Base-by-base conservation (phyloP, 2,113 vertebrate genomes). In the Salminus brasiliensis region DNA sequence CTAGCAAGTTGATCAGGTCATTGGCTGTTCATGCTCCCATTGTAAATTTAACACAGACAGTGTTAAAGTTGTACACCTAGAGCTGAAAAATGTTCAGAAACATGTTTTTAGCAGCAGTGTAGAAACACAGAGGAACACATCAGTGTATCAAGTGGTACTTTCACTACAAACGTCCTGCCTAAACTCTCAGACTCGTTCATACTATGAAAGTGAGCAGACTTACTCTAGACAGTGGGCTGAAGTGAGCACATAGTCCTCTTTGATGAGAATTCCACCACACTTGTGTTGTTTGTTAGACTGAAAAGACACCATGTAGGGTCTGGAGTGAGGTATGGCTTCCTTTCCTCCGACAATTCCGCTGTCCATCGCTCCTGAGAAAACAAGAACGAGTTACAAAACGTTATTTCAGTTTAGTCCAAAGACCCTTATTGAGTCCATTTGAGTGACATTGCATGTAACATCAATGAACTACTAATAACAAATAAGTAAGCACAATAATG, bases 251-350 rank as follows among this genome's bases (percentile, higher is more conserved):
- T 86, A 92, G 67, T 91, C 80, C 5, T 88, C 21, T 10, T 75
- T 80, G 55, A 93, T 85, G 1, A 93, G 90, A 11, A 90, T 78
- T 12, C 92, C 91, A 1, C 92, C 91, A 80, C 92, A 93, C 13
- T 0, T 0, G 76, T 91, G 89, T 0, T 2, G 0, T 21, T 0
- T 7, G 0, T 4, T 0, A 15, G 13, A 0, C 59, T 92, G 91
- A 10, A 93, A 76, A 1, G 92, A 96, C 0, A 85, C 95, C 81
- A 97, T 90, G 90, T 94, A 96, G 65, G 94, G 95, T 79, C 88
- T 83, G 41, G 95, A 95, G 39, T 96, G 95, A 4, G 93, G 90
- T 1, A 23, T 87, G 16, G 81, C 89, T 0, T 63, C 88, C 0
- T 36, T 88, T 0, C 95, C 95, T 6, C 93, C 94, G 0, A 96